Evolutionary conservation across 2,113 vertebrate species (phyloP), one percentile per base, ranked within the genome.

Genomic region (Caranx melampygus): DNA sequence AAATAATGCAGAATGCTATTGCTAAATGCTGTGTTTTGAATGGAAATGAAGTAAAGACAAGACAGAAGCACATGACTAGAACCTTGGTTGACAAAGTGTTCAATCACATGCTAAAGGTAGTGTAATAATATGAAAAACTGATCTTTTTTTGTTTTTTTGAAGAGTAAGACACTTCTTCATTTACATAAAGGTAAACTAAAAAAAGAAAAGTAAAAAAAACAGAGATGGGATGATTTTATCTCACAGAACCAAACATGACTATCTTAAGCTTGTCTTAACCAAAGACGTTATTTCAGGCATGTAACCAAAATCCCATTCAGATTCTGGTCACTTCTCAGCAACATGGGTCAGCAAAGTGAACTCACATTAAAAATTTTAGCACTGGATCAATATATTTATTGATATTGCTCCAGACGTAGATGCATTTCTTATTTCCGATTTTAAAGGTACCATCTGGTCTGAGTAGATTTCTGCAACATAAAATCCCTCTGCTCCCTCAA

Each of bases 231-330:
- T 49, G 3, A 55, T 73, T 78, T 73, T 87, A 86, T 91, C 83
- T 87, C 87, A 90, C 87, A 84, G 58, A 87, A 84, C 83, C 82
- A 84, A 85, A 79, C 59, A 33, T 78, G 20, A 45, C 62, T 78
- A 44, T 75, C 64, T 81, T 57, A 54, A 74, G 52, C 65, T 66
- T 63, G 79, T 86, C 68, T 84, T 83, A 77, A 79, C 77, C 78
- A 84, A 83, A 84, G 72, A 86, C 65, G n/a, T 67, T 21, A 72
- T 84, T 70, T 76, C 54, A 84, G 78, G 58, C 79, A 37, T 76
- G 78, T 78, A 47, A 84, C 49, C 44, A 81, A 87, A 89, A 55
- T 54, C 75, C 47, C 65, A 51, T 58, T 83, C 20, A 77, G 70
- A 79, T 65, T 75, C 44, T 84, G 80, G 66, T 52, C 61, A 68